These are phyloP conservation scores for Catharus bicknelli DNA, from an alignment of 2,113 vertebrate species.

Conservation along the genomic window DNA sequence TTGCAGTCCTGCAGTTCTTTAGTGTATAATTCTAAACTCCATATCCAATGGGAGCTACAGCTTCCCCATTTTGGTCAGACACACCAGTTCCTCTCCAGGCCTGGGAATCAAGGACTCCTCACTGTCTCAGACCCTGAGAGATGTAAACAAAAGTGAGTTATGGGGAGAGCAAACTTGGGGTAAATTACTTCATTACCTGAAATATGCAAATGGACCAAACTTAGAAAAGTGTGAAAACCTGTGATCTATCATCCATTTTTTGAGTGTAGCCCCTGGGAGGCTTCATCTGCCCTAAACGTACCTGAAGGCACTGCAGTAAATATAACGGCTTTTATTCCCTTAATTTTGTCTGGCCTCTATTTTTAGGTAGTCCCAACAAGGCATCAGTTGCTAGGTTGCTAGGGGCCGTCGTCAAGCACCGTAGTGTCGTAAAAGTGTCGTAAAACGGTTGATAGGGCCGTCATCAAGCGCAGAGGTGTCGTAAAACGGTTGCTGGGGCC, in stretches of 20 bases:
- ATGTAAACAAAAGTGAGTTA: background rate
- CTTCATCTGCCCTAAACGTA: background rate
- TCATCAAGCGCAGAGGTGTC: no score
- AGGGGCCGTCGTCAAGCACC: no score
- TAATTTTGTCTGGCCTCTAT: background rate
- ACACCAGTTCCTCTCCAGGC: background rate
- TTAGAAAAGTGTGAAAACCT: background rate
- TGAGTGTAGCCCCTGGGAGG: background rate
- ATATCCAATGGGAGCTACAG: rapidly evolving
- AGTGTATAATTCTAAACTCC: no score
- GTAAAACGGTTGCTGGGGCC: no score
- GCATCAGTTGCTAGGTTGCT: background rate
- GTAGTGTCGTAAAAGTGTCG: no score
- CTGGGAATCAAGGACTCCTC: background rate
- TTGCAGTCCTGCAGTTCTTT: background rate
- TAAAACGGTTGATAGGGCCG: no score
- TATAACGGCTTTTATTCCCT: background rate
- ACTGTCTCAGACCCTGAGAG: rapidly evolving
- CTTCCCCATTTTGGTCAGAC: background rate
- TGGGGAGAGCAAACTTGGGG: background rate
- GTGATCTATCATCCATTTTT: background rate
- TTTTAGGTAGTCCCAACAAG: background rate
- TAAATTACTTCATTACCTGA: background rate
- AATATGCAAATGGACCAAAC: background rate
- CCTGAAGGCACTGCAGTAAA: background rate